A percentile compares a stretch with the other conserved stretches of the same genome.
These are phyloP conservation scores for Avahi laniger DNA, from an alignment of 2,797 vertebrate species.

Conservation along the genomic window DNA sequence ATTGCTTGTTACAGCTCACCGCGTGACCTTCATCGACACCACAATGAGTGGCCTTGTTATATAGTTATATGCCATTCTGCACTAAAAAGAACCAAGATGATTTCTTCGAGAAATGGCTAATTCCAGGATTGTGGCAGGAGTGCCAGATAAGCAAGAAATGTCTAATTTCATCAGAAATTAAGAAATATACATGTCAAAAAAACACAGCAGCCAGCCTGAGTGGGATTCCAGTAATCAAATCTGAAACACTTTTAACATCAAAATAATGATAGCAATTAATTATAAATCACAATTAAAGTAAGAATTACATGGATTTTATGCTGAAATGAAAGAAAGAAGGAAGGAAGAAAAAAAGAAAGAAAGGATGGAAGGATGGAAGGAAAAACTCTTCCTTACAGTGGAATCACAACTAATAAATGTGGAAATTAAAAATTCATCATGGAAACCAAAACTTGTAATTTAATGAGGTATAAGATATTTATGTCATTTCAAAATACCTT, in stretches of 20 bases:
- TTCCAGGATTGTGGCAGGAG: neutral
- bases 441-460: neutral
- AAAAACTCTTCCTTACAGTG: neutral
- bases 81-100: neutral
- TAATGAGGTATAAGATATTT: neutral
- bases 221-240: neutral
- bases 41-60: neutral
- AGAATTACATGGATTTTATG: neutral
- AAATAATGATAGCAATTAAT: neutral
- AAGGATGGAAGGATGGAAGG: neutral
- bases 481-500: neutral
- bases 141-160: neutral
- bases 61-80: neutral
- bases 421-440: neutral
- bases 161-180: constrained; percentile 14
- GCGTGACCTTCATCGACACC: neutral
- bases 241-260: neutral
- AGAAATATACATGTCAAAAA: neutral
- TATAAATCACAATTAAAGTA: neutral
- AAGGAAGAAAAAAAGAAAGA: rapidly evolving
- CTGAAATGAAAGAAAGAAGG: neutral
- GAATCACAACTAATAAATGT: neutral
- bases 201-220: neutral
- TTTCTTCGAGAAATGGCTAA: neutral
- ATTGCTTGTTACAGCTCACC: neutral